Evolutionary conservation across 1,140 invertebrate species (phyloP).

Genomic region (Cyclina sinensis): DNA sequence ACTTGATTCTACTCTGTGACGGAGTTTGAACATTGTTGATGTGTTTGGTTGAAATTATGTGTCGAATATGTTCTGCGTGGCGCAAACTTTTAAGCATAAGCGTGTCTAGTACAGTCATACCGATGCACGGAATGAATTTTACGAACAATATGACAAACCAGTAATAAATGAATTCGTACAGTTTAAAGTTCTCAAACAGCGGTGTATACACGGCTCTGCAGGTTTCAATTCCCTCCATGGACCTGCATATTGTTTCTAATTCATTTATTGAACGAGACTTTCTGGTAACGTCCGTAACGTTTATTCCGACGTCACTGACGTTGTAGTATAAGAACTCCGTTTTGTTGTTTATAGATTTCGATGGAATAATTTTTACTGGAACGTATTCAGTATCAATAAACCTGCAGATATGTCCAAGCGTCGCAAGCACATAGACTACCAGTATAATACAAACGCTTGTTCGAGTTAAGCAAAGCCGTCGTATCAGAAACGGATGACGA

Average conservation of each 20-base stretch:
- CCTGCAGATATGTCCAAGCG: conserved; percentile 47
- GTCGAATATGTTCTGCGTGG: conserved; percentile 33
- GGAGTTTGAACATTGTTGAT: background rate
- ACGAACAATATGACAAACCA: conserved; percentile 65
- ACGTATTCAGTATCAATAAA: conserved; percentile 62
- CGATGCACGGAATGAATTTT: conserved; percentile 60
- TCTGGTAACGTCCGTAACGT: background rate
- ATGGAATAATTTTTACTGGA: conserved; percentile 52
- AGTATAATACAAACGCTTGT: conserved; percentile 21
- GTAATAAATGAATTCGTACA: conserved; percentile 60
- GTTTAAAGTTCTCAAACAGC: conserved; percentile 33
- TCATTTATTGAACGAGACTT: background rate
- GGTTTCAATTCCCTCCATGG: conserved; percentile 26
- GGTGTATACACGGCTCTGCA: conserved; percentile 58
- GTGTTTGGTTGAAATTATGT: conserved; percentile 6
- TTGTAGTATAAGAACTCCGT: background rate
- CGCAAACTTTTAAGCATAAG: conserved; percentile 45
- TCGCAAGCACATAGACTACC: conserved; percentile 29
- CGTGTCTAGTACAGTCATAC: conserved; percentile 35
- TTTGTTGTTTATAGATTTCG: background rate
- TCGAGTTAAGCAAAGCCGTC: conserved; percentile 34
- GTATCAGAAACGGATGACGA: conserved; percentile 24
- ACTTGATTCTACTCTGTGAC: background rate
- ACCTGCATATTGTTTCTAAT: background rate
- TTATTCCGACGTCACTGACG: background rate